Evolutionary conservation across 1,140 invertebrate species (phyloP).

Genomic region (Adelges cooleyi): DNA sequence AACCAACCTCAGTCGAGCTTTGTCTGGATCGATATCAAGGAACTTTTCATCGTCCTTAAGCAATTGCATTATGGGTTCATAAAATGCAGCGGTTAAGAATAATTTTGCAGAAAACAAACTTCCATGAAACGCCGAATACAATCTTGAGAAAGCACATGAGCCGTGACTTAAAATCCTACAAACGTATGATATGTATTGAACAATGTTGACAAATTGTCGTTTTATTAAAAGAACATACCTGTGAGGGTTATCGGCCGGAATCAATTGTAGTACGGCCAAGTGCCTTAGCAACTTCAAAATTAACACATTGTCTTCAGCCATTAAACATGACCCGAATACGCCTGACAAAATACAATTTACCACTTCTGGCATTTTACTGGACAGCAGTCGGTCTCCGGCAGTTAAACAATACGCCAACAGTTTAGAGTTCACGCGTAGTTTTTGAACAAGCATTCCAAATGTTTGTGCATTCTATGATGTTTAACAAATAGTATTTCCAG

Average conservation of each 20-base stretch:
- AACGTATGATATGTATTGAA: slow-evolving; percentile 23
- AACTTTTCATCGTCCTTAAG: slow-evolving; percentile 86
- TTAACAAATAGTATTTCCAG: slow-evolving; percentile 33
- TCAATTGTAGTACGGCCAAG: slow-evolving; percentile 72
- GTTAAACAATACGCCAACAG: slow-evolving; percentile 67
- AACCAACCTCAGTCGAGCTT: slow-evolving; percentile 56
- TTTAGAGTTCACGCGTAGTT: slow-evolving; percentile 65
- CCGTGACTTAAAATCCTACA: slow-evolving; percentile 63
- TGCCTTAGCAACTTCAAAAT: slow-evolving; percentile 65
- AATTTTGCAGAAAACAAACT: slow-evolving; percentile 80
- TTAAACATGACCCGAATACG: slow-evolving; percentile 69
- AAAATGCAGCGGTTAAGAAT: slow-evolving; percentile 83
- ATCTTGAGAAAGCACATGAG: slow-evolving; percentile 74
- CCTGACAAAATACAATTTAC: slow-evolving; percentile 65
- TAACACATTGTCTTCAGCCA: slow-evolving; percentile 67
- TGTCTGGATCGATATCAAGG: slow-evolving; percentile 84
- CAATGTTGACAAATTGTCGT: neutral
- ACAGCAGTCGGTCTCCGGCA: slow-evolving; percentile 56
- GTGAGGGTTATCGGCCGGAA: slow-evolving; percentile 68
- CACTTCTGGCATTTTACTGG: slow-evolving; percentile 51
- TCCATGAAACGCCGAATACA: slow-evolving; percentile 83
- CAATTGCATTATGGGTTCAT: slow-evolving; percentile 83
- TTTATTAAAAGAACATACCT: slow-evolving; percentile 40
- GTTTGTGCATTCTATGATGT: slow-evolving; percentile 47
- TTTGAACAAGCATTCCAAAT: slow-evolving; percentile 65